Evolutionary conservation across 1,140 invertebrate genomes (phyloP).

Genomic region (Antheraea mylitta): DNA sequence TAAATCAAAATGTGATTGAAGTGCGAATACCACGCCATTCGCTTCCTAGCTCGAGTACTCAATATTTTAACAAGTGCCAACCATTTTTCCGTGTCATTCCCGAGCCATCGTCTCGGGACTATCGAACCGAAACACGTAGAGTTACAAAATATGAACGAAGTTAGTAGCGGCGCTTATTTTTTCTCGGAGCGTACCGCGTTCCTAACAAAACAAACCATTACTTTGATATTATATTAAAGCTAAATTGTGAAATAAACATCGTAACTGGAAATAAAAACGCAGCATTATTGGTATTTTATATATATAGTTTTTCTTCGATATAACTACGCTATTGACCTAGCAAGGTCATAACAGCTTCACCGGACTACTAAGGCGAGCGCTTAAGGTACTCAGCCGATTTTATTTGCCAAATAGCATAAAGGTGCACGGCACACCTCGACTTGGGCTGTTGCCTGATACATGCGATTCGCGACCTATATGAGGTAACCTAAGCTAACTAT

Average conservation of each 20-base stretch:
- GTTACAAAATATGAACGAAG: conserved; percentile 6
- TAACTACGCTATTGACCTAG: too few species aligned
- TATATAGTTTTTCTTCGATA: too few species aligned
- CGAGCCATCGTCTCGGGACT: conserved; percentile 6
- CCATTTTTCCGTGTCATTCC: conserved; percentile 15
- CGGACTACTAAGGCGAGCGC: too few species aligned
- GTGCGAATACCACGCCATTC: background rate
- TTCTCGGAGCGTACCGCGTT: background rate
- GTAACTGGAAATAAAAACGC: background rate
- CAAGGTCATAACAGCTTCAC: too few species aligned
- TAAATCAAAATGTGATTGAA: conserved; percentile 18
- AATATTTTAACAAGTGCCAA: conserved; percentile 12
- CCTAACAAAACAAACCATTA: conserved; percentile 6
- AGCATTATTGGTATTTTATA: background rate
- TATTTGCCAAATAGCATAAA: too few species aligned
- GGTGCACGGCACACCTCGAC: too few species aligned
- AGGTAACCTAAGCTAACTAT: too few species aligned
- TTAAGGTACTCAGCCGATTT: too few species aligned
- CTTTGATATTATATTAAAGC: background rate
- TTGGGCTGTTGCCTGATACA: too few species aligned
- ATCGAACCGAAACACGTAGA: conserved; percentile 8
- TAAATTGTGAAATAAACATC: conserved; percentile 4
- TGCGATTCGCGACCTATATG: too few species aligned
- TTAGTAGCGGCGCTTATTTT: background rate
- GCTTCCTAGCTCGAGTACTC: background rate